Conservation (phyloP, 2,888 invertebrate genomes). For the Ceratothoa steindachneri region DNA sequence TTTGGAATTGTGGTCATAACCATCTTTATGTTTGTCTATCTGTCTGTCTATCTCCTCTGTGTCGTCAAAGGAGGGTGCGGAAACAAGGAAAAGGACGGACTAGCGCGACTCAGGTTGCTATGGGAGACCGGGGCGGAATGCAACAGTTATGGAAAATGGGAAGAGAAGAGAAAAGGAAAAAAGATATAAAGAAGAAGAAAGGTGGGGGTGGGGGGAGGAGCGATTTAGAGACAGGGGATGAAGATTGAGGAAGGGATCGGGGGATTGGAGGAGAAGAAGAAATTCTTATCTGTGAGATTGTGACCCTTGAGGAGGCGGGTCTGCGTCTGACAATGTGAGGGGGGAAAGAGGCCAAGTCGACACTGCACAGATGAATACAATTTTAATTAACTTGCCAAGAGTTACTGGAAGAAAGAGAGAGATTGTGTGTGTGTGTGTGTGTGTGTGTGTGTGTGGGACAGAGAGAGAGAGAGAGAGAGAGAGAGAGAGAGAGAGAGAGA, state of each 20-base stretch:
- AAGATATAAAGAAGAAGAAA: neutral
- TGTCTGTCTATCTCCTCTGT: too few species aligned
- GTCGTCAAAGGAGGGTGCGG: too few species aligned
- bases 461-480: too few species aligned
- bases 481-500: neutral
- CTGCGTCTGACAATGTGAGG: conserved; percentile 4
- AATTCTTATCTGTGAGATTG: conserved; percentile 10
- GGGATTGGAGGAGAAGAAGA: neutral
- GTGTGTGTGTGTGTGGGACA: too few species aligned
- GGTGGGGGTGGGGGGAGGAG: neutral
- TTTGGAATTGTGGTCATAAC: too few species aligned
- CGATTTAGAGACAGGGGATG: too few species aligned
- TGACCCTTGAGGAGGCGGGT: neutral
- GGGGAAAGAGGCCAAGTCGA: neutral
- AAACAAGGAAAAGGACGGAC: too few species aligned
- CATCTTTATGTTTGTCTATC: too few species aligned
- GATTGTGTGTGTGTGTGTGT: too few species aligned
- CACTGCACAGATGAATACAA: conserved; percentile 11
- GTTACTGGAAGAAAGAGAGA: neutral
- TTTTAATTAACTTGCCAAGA: conserved; percentile 10
- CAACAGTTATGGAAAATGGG: too few species aligned
- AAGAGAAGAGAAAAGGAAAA: neutral
- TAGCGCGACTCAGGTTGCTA: too few species aligned
- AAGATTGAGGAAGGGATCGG: neutral
- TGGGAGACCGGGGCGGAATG: too few species aligned